A percentile compares a stretch with the other conserved stretches of the same genome.
These are phyloP conservation scores for Drosophila pseudotalamancana DNA, from an alignment of 2,888 invertebrate species.

Conservation along the genomic window DNA sequence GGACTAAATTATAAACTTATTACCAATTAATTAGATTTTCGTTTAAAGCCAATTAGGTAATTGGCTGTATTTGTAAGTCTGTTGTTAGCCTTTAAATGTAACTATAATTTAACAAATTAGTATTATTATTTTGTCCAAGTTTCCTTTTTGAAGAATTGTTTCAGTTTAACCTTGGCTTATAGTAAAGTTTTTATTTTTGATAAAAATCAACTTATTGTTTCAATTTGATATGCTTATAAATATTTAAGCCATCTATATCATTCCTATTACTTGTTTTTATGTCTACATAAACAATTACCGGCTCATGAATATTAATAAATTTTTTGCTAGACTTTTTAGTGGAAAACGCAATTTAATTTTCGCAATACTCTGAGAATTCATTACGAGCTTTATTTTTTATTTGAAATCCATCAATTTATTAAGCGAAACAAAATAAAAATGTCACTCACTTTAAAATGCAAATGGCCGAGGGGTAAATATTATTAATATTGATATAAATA, in stretches of 20 bases:
- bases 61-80: too few species aligned
- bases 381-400: background rate
- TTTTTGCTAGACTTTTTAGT: conserved; percentile 1
- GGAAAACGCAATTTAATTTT: conserved; percentile 2
- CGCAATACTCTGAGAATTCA: background rate
- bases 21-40: too few species aligned
- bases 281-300: background rate
- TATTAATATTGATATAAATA: background rate
- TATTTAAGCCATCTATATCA: conserved; percentile 6
- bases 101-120: too few species aligned
- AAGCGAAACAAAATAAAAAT: background rate
- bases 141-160: too few species aligned
- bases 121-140: too few species aligned
- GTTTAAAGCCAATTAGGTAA: too few species aligned
- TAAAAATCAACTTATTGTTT: too few species aligned
- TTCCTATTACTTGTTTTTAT: background rate
- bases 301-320: background rate
- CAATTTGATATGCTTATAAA: background rate
- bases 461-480: background rate
- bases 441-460: background rate
- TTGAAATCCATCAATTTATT: background rate
- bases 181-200: too few species aligned
- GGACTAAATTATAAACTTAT: too few species aligned
- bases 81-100: too few species aligned
- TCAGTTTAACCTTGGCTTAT: too few species aligned